These are phyloP conservation scores for Chrysogorgia sp. DNA, from an alignment of 92 coral and sea anemone genomes.

Conservation along the genomic window DNA sequence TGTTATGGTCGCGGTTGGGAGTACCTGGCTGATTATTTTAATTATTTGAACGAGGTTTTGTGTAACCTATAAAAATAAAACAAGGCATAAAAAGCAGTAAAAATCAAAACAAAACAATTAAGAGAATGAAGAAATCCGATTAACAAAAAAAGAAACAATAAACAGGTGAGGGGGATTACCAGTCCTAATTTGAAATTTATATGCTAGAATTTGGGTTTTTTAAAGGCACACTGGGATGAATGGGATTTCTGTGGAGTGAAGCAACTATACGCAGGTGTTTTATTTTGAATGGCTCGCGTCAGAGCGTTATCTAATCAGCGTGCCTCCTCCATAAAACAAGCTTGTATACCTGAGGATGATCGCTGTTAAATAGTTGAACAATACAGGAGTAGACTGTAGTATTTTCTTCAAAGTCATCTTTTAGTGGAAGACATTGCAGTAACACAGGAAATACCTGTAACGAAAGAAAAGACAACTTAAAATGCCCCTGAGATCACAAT, in stretches of 20 bases:
- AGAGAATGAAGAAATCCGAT: neutral
- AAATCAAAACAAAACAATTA: neutral
- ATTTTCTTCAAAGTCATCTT: conserved; percentile 94
- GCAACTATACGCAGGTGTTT: too few relatives aligned
- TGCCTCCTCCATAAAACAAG: too few relatives aligned
- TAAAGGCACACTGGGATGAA: too few relatives aligned
- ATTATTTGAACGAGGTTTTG: conserved; percentile 75
- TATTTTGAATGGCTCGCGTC: too few relatives aligned
- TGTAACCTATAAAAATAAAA: conserved; percentile 57
- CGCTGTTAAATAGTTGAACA: conserved; percentile 89
- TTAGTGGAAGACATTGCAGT: conserved; percentile 88
- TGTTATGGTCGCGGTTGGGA: conserved; percentile 77
- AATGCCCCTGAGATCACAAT: too few relatives aligned
- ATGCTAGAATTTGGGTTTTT: too few relatives aligned
- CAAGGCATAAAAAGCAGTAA: neutral
- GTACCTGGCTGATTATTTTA: conserved; percentile 77
- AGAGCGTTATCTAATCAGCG: too few relatives aligned
- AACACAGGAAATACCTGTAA: conserved; percentile 83
- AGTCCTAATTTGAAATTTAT: too few relatives aligned
- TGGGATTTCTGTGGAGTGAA: too few relatives aligned
- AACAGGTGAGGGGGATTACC: neutral
- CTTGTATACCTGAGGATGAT: conserved; percentile 90
- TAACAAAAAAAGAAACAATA: neutral
- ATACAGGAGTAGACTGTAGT: conserved; percentile 89
- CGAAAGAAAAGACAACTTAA: neutral